Evolutionary conservation across 2,797 vertebrate genomes (phyloP).

Genomic region (Ctenosaura bakeri): DNA sequence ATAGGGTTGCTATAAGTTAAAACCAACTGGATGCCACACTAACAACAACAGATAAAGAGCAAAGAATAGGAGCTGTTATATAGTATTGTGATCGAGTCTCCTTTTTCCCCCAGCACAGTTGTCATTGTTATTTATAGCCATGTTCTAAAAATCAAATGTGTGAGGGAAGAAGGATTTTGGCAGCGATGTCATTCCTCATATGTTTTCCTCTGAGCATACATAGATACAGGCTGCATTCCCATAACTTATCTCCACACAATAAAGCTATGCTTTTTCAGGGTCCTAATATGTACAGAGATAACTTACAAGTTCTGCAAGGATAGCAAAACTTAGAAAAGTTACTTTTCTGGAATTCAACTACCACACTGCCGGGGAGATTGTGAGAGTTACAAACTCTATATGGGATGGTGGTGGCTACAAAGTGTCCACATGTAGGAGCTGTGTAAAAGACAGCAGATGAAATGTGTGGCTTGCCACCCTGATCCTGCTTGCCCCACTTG

Average conservation of each 20-base stretch:
- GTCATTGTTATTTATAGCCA: not conserved
- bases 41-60: too few relatives aligned
- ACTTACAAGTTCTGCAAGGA: not conserved
- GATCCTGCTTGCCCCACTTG: not conserved
- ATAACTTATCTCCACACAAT: not conserved
- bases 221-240: not conserved
- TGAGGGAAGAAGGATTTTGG: not conserved
- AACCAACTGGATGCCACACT: too few relatives aligned
- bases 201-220: not conserved
- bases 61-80: not conserved
- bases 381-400: not conserved
- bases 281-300: not conserved
- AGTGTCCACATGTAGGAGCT: too few relatives aligned
- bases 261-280: not conserved
- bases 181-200: not conserved
- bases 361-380: too few relatives aligned
- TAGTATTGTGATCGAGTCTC: not conserved
- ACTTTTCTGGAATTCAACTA: too few relatives aligned
- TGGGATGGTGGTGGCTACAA: not conserved
- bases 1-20: too few relatives aligned
- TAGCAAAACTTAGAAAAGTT: not conserved
- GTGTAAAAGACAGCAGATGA: not conserved
- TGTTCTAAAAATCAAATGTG: not conserved
- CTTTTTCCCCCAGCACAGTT: not conserved
- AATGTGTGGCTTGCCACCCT: not conserved